Conservation (phyloP, 2,888 invertebrate species). For the Cerastis rubricosa region DNA sequence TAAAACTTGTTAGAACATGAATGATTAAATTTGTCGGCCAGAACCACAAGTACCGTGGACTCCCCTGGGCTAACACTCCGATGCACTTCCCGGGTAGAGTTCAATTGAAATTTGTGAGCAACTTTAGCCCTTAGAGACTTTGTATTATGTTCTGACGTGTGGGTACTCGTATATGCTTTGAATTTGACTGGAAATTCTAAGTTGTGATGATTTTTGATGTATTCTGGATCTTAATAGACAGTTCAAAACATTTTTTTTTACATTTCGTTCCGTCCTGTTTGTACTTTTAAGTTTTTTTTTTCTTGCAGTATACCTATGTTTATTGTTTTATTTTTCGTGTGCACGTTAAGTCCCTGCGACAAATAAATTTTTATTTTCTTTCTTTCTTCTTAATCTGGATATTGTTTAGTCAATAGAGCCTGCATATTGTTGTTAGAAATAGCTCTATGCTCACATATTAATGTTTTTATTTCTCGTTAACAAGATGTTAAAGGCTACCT, state of each 20-base stretch:
- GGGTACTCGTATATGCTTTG: slow-evolving; percentile 45
- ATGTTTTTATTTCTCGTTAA: too few species aligned
- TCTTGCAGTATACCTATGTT: too few species aligned
- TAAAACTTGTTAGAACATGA: slow-evolving; percentile 66
- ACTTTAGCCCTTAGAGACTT: slow-evolving; percentile 65
- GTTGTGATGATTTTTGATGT: slow-evolving; percentile 10
- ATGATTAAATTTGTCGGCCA: slow-evolving; percentile 73
- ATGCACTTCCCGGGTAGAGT: slow-evolving; percentile 70
- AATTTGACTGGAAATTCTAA: slow-evolving; percentile 41
- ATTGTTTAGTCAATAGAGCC: not conserved
- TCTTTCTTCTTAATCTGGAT: not conserved
- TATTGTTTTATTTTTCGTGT: too few species aligned
- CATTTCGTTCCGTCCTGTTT: too few species aligned
- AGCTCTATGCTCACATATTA: too few species aligned
- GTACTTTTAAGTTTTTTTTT: too few species aligned
- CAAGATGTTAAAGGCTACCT: too few species aligned
- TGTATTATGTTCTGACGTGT: slow-evolving; percentile 62
- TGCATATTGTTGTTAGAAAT: too few species aligned
- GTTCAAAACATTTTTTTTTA: too few species aligned
- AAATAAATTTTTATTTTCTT: too few species aligned
- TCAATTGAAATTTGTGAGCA: slow-evolving; percentile 76
- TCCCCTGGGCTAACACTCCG: slow-evolving; percentile 66
- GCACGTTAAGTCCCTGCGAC: too few species aligned
- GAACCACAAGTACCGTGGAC: slow-evolving; percentile 50
- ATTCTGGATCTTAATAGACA: not conserved